phyloP scores from a whole-genome alignment of 2,113 vertebrate species.

The Pao palembangensis region DNA sequence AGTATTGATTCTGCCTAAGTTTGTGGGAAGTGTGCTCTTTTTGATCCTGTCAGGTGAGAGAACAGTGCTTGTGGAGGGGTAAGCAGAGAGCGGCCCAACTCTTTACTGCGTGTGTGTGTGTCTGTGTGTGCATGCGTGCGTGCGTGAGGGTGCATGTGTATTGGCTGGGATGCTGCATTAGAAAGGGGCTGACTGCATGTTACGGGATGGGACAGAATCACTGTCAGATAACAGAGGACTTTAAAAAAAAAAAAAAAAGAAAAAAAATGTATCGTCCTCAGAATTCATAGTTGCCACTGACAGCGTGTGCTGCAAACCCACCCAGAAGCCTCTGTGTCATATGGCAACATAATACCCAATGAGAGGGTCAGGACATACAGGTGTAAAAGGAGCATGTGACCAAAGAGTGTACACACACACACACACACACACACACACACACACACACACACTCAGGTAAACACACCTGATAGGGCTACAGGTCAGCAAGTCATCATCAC shows the following conservation, averaged over 20 bases:
- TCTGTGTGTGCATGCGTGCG: constrained; percentile 18
- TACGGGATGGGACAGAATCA: constrained; percentile 6
- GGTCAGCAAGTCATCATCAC: constrained; percentile 11
- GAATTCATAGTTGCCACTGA: constrained; percentile 4
- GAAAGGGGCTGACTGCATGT: constrained; percentile 18
- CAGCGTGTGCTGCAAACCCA: constrained; percentile 21
- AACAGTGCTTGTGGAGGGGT: constrained; percentile 60
- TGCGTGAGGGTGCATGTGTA: constrained; percentile 25
- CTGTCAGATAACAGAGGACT: constrained; percentile 3
- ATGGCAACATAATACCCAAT: constrained; percentile 43
- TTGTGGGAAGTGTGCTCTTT: constrained; percentile 76
- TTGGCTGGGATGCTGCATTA: constrained; percentile 4
- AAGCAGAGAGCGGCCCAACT: constrained; percentile 55
- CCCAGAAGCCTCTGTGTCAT: constrained; percentile 41
- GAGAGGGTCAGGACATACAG: constrained; percentile 50
- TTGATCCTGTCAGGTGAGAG: constrained; percentile 75
- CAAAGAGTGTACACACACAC: not conserved
- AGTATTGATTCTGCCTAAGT: constrained; percentile 79
- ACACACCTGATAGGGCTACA: constrained; percentile 12
- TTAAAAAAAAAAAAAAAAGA: not conserved
- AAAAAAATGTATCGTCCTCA: constrained; percentile 16
- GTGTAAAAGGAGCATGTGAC: constrained; percentile 47
- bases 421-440: constrained; percentile 31
- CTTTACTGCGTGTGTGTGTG: constrained; percentile 36
- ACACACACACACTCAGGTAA: constrained; percentile 36